Evolutionary conservation across 2,888 invertebrate species (phyloP), one percentile per base, ranked within the genome.

Genomic region (Drosophila fungiperda): DNA sequence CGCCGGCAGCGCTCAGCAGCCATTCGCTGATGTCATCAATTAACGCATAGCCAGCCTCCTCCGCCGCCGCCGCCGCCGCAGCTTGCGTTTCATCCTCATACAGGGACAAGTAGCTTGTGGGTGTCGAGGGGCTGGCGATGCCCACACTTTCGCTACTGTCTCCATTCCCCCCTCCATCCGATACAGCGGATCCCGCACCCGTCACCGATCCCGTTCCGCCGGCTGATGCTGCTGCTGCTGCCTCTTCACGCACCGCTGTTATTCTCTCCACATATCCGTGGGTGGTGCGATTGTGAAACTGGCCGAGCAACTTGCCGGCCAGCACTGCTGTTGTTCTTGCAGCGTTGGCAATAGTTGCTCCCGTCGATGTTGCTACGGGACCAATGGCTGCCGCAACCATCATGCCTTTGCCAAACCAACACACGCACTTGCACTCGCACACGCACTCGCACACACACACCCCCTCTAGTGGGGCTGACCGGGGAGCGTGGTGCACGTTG

Each of bases 11-110:
- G 38, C 84, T 75, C n/a, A 87, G 62, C 64, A 87, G 73, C 87
- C 87, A 87, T 26, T 87, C 89, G 63, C 85, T 87, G 52, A 87
- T 85, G 64, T 85, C 89, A 35, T 87, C 89, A 67, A 87, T 87
- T 60, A 87, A 52, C 67, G 82, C 85, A 45, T 79, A 89, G 60
- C 89, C 82, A 9, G 80, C 87, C 17, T 79, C 81, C 35, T 74
- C 87, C 42, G 59, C 77, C 57, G 73, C 63, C 49, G 57, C 83
- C 76, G 12, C 76, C 82, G 76, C 85, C 35, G 57, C 77, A 57
- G 73, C 62, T 61, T 74, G 78, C 62, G 74, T 70, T 32, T 80
- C 78, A 55, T 89, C 87, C 12, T 81, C 85, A 61, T 81, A 86
- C 54, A 80, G 70, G 57, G 81, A 74, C 61, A 75, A 62, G 48